These are phyloP conservation scores for Cantharis lateralis DNA, from an alignment of 2,888 invertebrate species.

Conservation along the genomic window DNA sequence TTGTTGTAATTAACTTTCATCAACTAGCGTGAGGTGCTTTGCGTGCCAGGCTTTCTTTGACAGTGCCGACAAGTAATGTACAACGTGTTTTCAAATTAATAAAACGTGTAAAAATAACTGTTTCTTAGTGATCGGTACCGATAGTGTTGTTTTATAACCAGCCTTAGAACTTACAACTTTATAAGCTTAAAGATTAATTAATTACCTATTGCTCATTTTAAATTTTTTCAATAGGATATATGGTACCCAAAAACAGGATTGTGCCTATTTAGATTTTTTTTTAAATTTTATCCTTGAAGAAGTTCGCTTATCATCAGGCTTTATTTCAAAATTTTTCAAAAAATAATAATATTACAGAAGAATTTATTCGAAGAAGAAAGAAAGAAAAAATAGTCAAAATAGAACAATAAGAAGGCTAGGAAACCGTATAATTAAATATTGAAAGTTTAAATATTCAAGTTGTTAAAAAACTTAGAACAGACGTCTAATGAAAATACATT, in stretches of 20 bases:
- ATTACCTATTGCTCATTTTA: not conserved
- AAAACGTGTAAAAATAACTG: conserved; percentile 39
- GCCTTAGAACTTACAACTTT: not conserved
- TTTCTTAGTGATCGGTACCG: conserved; percentile 28
- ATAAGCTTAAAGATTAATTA: not conserved
- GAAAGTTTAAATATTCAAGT: not conserved
- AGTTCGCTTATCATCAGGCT: too few species aligned
- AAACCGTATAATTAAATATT: too few species aligned
- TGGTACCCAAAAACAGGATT: not conserved
- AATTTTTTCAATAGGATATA: not conserved
- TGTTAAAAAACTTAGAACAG: not conserved
- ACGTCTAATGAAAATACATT: not conserved
- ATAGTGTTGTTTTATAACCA: conserved; percentile 22
- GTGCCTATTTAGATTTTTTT: too few species aligned
- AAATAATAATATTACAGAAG: too few species aligned
- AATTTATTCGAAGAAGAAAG: too few species aligned
- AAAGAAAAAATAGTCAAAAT: too few species aligned
- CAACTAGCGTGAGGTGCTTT: conserved; percentile 35
- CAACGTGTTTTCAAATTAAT: conserved; percentile 40
- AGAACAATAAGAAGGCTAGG: too few species aligned
- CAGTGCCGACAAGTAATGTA: conserved; percentile 37
- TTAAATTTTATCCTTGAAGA: too few species aligned
- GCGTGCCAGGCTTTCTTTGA: conserved; percentile 38
- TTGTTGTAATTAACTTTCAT: conserved; percentile 41
- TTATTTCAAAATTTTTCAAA: too few species aligned